phyloP scores from a whole-genome alignment of 2,797 vertebrate genomes.

The Thunnus albacares region DNA sequence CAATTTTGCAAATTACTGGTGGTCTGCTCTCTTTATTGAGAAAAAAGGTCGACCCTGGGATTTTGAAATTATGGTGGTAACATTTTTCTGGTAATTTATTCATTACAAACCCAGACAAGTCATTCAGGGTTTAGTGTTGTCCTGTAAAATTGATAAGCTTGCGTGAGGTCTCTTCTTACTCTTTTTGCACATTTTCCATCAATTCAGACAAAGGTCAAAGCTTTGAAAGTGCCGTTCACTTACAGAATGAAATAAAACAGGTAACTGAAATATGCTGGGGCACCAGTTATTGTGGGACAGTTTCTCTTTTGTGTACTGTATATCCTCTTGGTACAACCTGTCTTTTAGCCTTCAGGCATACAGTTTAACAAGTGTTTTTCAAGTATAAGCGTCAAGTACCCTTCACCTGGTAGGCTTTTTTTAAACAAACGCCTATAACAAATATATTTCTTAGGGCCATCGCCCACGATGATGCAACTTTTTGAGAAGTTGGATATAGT shows the following conservation, averaged over 20 bases:
- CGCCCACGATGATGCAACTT: not conserved
- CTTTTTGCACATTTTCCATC: not conserved
- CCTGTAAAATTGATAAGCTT: not conserved
- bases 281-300: not conserved
- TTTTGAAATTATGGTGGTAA: too few relatives aligned
- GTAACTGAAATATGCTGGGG: not conserved
- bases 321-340: not conserved
- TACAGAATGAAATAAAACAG: not conserved
- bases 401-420: too few relatives aligned
- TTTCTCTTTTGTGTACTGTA: not conserved
- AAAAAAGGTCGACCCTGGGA: too few relatives aligned
- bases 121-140: too few relatives aligned
- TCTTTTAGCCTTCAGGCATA: too few relatives aligned
- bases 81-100: too few relatives aligned
- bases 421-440: too few relatives aligned
- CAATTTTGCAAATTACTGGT: too few relatives aligned
- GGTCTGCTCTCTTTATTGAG: too few relatives aligned
- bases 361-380: too few relatives aligned
- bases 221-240: not conserved
- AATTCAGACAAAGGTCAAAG: not conserved
- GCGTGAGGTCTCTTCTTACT: not conserved
- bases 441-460: not conserved
- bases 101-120: too few relatives aligned
- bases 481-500: not conserved
- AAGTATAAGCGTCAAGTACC: too few relatives aligned